A percentile compares a stretch with the other conserved stretches of the same genome.
Evolutionary conservation across 2,113 vertebrate species (phyloP).

Genomic region (Crotalus tigris): DNA sequence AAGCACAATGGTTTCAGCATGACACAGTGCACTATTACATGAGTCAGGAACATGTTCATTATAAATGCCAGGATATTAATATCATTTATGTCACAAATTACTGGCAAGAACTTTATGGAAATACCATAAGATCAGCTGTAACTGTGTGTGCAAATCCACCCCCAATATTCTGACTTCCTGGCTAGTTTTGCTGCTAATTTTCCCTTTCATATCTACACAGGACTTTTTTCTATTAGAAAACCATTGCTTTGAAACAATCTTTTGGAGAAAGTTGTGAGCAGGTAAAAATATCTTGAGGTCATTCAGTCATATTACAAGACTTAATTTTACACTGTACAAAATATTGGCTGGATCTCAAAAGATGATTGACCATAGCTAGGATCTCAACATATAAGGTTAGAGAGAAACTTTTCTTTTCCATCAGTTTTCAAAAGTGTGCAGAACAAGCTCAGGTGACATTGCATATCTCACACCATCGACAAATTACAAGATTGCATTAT

Average conservation of each 20-base stretch:
- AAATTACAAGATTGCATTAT: neutral
- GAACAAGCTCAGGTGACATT: neutral
- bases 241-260: neutral
- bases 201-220: neutral
- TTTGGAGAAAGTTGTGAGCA: neutral
- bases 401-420: neutral
- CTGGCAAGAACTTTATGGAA: neutral
- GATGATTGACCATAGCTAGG: neutral
- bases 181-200: neutral
- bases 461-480: neutral
- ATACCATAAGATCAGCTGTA: neutral
- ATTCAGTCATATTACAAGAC: neutral
- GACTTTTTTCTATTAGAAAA: neutral
- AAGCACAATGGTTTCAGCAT: neutral
- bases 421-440: neutral
- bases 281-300: neutral
- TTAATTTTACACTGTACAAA: neutral
- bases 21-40: slow-evolving; percentile 6
- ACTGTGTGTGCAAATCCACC: neutral
- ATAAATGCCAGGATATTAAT: neutral
- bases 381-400: neutral
- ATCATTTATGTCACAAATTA: neutral
- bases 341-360: neutral
- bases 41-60: neutral
- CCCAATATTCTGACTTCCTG: neutral